Conservation (phyloP, 2,113 vertebrate genomes). For the Jaculus jaculus region DNA sequence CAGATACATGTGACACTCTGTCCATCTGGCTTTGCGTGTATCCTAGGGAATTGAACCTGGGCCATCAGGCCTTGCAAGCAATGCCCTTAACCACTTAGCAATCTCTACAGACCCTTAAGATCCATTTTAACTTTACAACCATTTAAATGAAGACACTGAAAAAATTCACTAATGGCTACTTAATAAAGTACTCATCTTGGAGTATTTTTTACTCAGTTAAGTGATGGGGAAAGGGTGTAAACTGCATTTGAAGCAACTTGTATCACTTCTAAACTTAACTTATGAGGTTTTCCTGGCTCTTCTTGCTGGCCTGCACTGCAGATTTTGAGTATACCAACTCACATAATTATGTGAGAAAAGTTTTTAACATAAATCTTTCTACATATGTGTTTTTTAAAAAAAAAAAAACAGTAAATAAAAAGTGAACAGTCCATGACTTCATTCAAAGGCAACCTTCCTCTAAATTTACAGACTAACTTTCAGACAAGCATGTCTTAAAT, state of each 20-base stretch:
- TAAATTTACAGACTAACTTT: slow-evolving; percentile 7
- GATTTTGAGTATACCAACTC: neutral
- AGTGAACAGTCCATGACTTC: neutral
- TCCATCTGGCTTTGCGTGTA: too few relatives aligned
- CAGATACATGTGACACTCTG: too few relatives aligned
- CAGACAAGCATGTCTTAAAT: neutral
- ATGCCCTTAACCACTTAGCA: neutral
- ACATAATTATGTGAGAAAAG: neutral
- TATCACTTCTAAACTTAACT: neutral
- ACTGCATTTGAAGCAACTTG: neutral
- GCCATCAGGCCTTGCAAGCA: neutral
- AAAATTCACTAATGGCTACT: neutral
- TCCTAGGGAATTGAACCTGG: neutral
- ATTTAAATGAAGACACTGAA: slow-evolving; percentile 6
- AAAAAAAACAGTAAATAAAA: neutral
- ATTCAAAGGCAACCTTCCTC: neutral
- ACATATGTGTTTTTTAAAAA: neutral
- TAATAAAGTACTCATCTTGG: slow-evolving; percentile 11
- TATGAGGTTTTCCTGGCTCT: neutral
- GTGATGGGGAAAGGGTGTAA: neutral
- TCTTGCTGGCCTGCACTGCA: neutral
- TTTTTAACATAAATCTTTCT: neutral
- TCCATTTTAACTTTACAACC: neutral
- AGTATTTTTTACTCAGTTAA: neutral
- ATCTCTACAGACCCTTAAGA: slow-evolving; percentile 2